These are phyloP conservation scores for Ditylenchus weischeri DNA, from an alignment of 2,888 invertebrate species.

Conservation along the genomic window DNA sequence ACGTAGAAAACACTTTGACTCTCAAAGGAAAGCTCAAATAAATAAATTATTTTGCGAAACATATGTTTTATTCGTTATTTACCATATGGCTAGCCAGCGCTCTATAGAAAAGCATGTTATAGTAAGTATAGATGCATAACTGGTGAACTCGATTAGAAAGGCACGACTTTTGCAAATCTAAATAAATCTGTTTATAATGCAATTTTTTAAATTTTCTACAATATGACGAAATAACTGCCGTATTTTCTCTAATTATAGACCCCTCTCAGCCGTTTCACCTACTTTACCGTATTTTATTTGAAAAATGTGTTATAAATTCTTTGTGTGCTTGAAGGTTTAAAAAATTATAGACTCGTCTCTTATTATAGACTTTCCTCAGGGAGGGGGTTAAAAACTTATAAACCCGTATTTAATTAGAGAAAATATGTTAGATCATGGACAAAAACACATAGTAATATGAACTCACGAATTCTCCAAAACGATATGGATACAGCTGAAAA, in stretches of 20 bases:
- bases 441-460: too few relatives aligned
- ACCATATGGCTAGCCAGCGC: slow-evolving; percentile 57
- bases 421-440: too few relatives aligned
- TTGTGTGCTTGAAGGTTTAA: too few relatives aligned
- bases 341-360: too few relatives aligned
- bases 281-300: too few relatives aligned
- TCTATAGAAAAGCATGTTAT: slow-evolving; percentile 58
- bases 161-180: slow-evolving; percentile 49
- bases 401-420: too few relatives aligned
- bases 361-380: too few relatives aligned
- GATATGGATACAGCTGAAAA: slow-evolving; percentile 47
- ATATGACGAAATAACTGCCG: too few relatives aligned
- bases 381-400: too few relatives aligned
- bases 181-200: background rate
- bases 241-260: too few relatives aligned
- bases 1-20: slow-evolving; percentile 50
- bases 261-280: too few relatives aligned
- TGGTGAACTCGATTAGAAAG: slow-evolving; percentile 53
- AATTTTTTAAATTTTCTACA: background rate
- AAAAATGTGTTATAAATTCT: too few relatives aligned
- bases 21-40: slow-evolving; percentile 49
- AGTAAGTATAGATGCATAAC: slow-evolving; percentile 42
- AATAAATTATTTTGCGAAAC: background rate
- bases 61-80: slow-evolving; percentile 17
- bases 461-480: slow-evolving; percentile 42